These are phyloP conservation scores for Amphiura filiformis DNA, from an alignment of 35 echinoderm and acorn worm genomes.

Conservation along the genomic window DNA sequence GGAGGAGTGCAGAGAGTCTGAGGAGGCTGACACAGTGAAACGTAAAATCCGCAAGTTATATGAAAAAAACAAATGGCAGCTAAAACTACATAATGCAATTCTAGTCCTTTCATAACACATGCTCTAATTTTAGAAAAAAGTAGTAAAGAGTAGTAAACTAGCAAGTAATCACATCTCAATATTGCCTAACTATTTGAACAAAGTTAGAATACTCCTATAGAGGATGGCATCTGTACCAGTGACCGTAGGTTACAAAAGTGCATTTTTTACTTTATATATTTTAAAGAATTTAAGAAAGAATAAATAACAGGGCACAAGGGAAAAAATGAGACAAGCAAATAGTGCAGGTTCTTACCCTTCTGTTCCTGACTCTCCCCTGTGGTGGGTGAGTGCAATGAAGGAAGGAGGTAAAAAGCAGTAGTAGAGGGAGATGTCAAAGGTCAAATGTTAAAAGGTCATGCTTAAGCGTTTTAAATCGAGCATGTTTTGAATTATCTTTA, in stretches of 20 bases:
- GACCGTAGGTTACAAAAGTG: not conserved
- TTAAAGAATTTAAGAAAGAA: not conserved
- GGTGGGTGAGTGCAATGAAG: constrained; percentile 22
- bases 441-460: constrained; percentile 21
- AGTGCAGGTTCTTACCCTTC: constrained; percentile 52
- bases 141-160: too few species aligned
- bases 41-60: not conserved
- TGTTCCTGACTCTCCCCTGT: constrained; percentile 60
- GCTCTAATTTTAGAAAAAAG: not conserved
- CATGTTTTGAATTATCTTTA: not conserved
- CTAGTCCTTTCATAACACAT: not conserved
- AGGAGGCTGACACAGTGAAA: constrained; percentile 5
- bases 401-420: constrained; percentile 35
- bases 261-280: not conserved
- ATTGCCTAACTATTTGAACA: not conserved
- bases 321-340: constrained; percentile 6
- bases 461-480: not conserved
- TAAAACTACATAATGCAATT: not conserved
- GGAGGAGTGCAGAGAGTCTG: constrained; percentile 6
- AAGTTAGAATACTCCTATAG: not conserved
- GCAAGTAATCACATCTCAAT: not conserved
- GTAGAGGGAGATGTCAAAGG: constrained; percentile 46
- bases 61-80: not conserved
- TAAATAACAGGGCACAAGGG: not conserved
- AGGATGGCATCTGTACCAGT: not conserved